Conservation (phyloP, 2,888 invertebrate species). For the Prostheceraeus crozeri region DNA sequence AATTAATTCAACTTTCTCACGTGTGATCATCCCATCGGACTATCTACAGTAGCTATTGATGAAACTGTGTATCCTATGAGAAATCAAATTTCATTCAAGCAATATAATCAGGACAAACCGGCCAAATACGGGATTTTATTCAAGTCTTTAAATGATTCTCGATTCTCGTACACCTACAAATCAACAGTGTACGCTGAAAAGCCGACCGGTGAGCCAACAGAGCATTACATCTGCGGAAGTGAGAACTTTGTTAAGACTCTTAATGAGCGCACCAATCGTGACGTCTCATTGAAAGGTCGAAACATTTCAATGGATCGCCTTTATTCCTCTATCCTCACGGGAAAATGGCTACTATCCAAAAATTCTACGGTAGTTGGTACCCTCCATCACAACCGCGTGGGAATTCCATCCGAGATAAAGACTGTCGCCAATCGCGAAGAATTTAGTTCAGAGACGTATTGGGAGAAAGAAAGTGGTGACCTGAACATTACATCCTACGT, state of each 20-base stretch:
- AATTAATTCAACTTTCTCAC: not conserved
- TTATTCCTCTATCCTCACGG: constrained; percentile 4
- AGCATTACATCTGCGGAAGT: not conserved
- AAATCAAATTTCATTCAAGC: constrained; percentile 7
- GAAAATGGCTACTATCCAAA: not conserved
- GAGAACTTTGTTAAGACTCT: constrained; percentile 6
- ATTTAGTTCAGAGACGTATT: not conserved
- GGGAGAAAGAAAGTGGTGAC: constrained; percentile 3
- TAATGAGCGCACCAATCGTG: constrained; percentile 1
- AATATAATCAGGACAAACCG: constrained; percentile 20
- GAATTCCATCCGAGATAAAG: not conserved
- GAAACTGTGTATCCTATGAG: constrained; percentile 12
- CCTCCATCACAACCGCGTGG: not conserved
- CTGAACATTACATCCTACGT: constrained; percentile 1
- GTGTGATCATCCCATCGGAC: not conserved
- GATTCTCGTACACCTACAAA: constrained; percentile 24
- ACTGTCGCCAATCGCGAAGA: not conserved
- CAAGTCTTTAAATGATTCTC: constrained; percentile 20
- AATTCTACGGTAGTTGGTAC: constrained; percentile 5
- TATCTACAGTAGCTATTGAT: constrained; percentile 8
- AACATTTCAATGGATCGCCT: constrained; percentile 6
- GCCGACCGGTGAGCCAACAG: not conserved
- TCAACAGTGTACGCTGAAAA: not conserved
- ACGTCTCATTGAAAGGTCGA: constrained; percentile 5
- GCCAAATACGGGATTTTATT: constrained; percentile 7